Evolutionary conservation across 2,113 vertebrate genomes (phyloP).

Genomic region (Melanerpes aurifrons): DNA sequence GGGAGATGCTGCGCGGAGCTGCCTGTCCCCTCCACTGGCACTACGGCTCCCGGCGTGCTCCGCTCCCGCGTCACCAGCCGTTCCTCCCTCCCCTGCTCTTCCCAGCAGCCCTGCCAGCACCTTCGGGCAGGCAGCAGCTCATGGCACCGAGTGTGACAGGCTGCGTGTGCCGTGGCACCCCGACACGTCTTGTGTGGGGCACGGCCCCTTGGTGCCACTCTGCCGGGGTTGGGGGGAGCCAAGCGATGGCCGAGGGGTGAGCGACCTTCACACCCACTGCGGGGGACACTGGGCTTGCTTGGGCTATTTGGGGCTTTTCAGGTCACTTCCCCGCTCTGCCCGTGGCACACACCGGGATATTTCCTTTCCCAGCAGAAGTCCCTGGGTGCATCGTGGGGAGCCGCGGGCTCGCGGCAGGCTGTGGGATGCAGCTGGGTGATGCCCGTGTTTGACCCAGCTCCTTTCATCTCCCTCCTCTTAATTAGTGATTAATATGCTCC

Average conservation of each 20-base stretch:
- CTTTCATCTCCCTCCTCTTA: background rate
- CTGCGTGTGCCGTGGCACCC: background rate
- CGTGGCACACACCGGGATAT: background rate
- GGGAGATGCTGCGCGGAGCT: background rate
- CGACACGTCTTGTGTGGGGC: rapidly evolving
- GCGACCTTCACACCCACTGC: background rate
- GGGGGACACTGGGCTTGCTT: background rate
- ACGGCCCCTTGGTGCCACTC: background rate
- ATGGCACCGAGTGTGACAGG: background rate
- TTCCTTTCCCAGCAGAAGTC: background rate
- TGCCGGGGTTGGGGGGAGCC: rapidly evolving
- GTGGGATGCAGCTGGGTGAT: background rate
- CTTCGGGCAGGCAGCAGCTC: background rate
- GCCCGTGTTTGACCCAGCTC: background rate
- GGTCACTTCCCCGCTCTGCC: background rate
- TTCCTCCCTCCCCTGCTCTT: background rate
- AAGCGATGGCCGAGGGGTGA: rapidly evolving
- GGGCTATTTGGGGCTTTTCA: background rate
- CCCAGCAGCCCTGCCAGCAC: constrained; percentile 23
- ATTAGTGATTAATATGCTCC: background rate
- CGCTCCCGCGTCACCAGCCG: background rate
- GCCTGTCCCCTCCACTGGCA: background rate
- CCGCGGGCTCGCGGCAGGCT: background rate
- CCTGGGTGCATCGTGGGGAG: background rate
- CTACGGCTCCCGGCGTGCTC: constrained; percentile 25